phyloP scores from a whole-genome alignment of 2,113 vertebrate species.

The Ciconia stormi region DNA sequence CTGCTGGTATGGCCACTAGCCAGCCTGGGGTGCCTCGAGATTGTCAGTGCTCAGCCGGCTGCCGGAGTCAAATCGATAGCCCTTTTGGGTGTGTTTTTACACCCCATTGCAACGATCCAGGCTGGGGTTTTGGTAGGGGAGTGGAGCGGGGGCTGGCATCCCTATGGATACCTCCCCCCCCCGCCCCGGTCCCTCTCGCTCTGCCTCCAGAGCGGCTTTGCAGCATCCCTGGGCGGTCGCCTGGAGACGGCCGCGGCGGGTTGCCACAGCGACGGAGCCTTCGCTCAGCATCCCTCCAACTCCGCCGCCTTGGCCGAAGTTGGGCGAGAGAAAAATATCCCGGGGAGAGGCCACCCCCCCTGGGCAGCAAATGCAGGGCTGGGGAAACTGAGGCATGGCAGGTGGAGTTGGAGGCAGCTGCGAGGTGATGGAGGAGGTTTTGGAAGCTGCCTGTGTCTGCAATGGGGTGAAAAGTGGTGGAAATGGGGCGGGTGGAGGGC shows the following conservation, averaged over 20 bases:
- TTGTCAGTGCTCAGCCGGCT: background rate
- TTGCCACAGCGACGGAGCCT: constrained; percentile 60
- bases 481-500: background rate
- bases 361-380: rapidly evolving
- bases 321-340: background rate
- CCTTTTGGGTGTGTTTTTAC: background rate
- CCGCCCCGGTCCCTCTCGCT: background rate
- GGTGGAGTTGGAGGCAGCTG: background rate
- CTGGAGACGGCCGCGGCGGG: constrained; percentile 45
- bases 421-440: background rate
- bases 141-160: background rate
- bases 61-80: rapidly evolving
- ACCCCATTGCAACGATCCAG: background rate
- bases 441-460: background rate
- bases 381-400: background rate
- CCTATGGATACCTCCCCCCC: background rate
- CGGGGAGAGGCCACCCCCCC: rapidly evolving
- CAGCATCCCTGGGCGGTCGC: constrained; percentile 58
- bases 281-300: constrained; percentile 32
- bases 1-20: background rate
- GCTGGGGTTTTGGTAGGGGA: background rate
- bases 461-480: background rate
- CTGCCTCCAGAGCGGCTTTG: background rate
- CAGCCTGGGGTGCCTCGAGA: background rate
- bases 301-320: background rate